Evolutionary conservation across 2,797 vertebrate genomes (phyloP).

Genomic region (Eulemur coronatus): DNA sequence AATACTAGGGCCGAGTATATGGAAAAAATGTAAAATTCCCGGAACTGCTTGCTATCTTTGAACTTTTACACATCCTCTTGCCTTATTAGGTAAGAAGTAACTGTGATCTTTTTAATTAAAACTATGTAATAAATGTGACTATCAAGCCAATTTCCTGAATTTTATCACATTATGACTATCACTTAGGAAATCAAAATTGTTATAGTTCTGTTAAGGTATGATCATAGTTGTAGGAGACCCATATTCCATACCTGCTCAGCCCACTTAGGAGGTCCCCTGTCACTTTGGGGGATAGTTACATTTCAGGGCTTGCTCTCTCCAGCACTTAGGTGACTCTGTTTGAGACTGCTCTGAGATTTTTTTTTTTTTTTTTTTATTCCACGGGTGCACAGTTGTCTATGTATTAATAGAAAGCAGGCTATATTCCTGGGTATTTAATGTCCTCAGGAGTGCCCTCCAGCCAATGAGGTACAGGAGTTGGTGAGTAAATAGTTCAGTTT

Average conservation of each 20-base stretch:
- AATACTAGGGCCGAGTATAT: background rate
- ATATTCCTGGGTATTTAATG: background rate
- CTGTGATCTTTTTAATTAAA: constrained; percentile 6
- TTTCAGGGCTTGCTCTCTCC: background rate
- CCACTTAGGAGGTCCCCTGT: background rate
- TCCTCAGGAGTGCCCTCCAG: background rate
- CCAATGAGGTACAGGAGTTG: background rate
- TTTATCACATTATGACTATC: background rate
- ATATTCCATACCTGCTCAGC: background rate
- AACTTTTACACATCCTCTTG: background rate
- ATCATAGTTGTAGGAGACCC: background rate
- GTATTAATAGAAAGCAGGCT: too few species aligned
- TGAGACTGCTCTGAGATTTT: background rate
- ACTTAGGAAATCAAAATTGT: background rate
- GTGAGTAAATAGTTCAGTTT: background rate
- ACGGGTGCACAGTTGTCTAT: too few species aligned
- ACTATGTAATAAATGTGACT: background rate
- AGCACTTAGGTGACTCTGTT: background rate
- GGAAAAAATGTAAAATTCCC: background rate
- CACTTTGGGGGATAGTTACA: background rate
- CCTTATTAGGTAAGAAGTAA: background rate
- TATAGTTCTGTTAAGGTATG: background rate
- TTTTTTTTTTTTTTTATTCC: background rate
- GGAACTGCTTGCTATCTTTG: background rate
- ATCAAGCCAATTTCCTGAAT: background rate